A percentile compares a stretch with the other conserved stretches of the same genome.
These are phyloP conservation scores for Gallinago solitaria DNA, from an alignment of 2,797 vertebrate genomes.

Conservation along the genomic window DNA sequence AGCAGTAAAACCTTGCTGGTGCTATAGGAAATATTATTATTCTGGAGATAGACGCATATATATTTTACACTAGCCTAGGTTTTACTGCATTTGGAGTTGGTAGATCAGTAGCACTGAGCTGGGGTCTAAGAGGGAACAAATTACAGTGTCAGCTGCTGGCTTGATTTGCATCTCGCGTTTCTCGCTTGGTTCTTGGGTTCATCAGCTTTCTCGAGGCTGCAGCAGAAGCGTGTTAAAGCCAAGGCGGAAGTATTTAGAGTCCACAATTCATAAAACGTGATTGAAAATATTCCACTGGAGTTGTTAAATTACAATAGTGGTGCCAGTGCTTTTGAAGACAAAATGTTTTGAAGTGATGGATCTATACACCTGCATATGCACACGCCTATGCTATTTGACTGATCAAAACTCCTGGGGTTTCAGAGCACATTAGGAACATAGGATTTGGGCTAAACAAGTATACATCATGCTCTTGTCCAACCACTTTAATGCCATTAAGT, in stretches of 20 bases:
- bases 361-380: accelerated
- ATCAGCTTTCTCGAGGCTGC: background rate
- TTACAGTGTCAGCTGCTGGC: background rate
- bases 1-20: conserved; percentile 10
- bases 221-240: background rate
- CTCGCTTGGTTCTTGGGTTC: background rate
- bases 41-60: background rate
- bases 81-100: background rate
- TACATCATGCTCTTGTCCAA: background rate
- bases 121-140: background rate
- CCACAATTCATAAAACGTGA: background rate
- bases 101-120: background rate
- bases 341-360: background rate
- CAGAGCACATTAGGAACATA: background rate
- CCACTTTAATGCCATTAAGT: background rate
- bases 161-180: conserved; percentile 2
- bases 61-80: background rate
- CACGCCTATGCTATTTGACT: background rate
- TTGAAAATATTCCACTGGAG: background rate
- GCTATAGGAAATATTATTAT: conserved; percentile 8
- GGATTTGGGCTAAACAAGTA: background rate
- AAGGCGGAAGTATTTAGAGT: background rate
- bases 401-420: background rate
- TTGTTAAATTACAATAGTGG: background rate
- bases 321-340: background rate